Conservation (phyloP, 23 tunicate species). For the Diplosoma virens region DNA sequence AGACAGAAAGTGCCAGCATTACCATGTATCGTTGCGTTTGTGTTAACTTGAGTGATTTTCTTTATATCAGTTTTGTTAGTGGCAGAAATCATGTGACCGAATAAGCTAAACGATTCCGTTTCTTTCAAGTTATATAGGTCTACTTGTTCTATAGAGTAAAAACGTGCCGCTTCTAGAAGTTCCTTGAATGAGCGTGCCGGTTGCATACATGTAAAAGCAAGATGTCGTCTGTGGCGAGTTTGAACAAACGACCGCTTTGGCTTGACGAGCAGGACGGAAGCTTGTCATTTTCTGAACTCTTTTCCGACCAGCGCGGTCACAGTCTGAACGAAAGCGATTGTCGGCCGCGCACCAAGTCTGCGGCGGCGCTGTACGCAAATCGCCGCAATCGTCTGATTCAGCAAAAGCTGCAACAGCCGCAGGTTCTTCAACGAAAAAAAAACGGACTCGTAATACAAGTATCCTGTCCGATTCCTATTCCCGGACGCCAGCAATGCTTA, state of each 20-base stretch:
- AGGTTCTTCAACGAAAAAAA: not conserved
- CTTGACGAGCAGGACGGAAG: constrained; percentile 1
- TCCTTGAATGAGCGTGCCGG: no score
- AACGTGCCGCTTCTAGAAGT: no score
- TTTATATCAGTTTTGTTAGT: no score
- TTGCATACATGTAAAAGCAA: no score
- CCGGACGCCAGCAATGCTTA: not conserved
- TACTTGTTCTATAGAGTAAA: no score
- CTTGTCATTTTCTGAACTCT: not conserved
- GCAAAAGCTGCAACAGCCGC: not conserved
- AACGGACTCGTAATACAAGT: not conserved
- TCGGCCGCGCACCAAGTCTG: not conserved
- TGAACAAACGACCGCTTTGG: not conserved
- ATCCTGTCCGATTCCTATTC: constrained; percentile 1
- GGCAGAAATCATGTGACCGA: no score
- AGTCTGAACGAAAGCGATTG: not conserved
- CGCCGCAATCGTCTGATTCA: not conserved
- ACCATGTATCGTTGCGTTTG: no score
- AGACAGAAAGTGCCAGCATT: no score
- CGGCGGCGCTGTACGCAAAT: not conserved
- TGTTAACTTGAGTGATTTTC: no score
- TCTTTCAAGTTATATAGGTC: no score
- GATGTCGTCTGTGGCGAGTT: not conserved
- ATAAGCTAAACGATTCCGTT: no score
- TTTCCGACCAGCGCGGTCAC: not conserved